Percentiles rank a stretch among this genome's conserved stretches.
Evolutionary conservation across 2,888 invertebrate genomes (phyloP).

Genomic region (Drosophila neutralis): DNA sequence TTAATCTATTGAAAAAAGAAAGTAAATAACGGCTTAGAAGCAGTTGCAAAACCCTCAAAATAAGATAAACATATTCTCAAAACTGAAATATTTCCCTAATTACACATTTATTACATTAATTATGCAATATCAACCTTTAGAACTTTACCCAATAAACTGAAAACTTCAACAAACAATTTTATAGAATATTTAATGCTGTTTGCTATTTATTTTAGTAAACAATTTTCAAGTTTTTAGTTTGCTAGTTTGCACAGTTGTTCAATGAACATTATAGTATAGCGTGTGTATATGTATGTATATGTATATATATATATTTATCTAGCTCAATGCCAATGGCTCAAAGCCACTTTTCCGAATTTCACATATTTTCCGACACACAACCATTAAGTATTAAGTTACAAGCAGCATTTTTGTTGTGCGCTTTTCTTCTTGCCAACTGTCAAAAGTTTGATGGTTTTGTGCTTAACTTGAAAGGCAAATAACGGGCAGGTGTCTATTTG

Average conservation of each 20-base stretch:
- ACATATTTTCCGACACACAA: background rate
- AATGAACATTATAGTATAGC: background rate
- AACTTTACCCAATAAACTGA: background rate
- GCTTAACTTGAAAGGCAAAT: background rate
- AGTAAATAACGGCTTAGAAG: background rate
- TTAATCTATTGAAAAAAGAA: constrained; percentile 43
- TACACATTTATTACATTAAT: background rate
- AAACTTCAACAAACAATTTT: background rate
- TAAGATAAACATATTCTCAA: background rate
- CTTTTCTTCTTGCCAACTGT: background rate
- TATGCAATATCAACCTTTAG: background rate
- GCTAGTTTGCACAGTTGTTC: background rate
- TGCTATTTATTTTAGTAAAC: background rate
- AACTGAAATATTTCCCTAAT: background rate
- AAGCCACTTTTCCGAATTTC: background rate
- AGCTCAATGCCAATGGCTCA: background rate
- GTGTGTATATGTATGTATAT: background rate
- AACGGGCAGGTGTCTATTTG: background rate
- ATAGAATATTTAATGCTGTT: background rate
- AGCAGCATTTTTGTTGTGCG: background rate
- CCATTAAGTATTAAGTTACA: background rate
- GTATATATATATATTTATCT: background rate
- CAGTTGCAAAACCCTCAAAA: background rate
- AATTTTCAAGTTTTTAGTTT: background rate
- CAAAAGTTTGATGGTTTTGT: background rate